A percentile compares a stretch with the other conserved stretches of the same genome.
Evolutionary conservation across 2,888 invertebrate species (phyloP).

Genomic region (Gasteruption jaculator): DNA sequence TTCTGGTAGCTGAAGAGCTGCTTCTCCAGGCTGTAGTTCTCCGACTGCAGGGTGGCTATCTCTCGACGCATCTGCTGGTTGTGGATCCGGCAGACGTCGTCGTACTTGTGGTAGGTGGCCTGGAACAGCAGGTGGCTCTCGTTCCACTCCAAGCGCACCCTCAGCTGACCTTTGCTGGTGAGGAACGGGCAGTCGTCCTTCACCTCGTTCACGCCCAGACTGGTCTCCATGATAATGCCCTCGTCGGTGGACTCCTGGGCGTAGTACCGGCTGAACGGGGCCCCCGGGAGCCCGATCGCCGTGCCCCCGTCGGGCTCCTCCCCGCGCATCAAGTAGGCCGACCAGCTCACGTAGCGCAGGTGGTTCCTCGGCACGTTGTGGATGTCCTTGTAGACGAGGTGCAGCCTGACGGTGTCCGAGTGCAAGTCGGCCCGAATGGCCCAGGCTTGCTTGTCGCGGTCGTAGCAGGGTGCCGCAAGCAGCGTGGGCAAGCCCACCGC

Average conservation of each 20-base stretch:
- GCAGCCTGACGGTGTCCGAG: slow-evolving; percentile 69
- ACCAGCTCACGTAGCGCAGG: slow-evolving; percentile 67
- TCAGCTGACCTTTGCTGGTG: slow-evolving; percentile 68
- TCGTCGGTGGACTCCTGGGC: slow-evolving; percentile 75
- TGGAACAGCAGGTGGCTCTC: slow-evolving; percentile 77
- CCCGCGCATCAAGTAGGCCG: slow-evolving; percentile 64
- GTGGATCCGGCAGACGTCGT: slow-evolving; percentile 74
- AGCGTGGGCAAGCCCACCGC: slow-evolving; percentile 56
- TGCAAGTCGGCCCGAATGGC: slow-evolving; percentile 72
- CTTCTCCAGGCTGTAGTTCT: slow-evolving; percentile 76
- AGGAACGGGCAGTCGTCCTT: slow-evolving; percentile 67
- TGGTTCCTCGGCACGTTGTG: slow-evolving; percentile 77
- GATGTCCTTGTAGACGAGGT: slow-evolving; percentile 71
- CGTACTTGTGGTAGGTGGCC: slow-evolving; percentile 78
- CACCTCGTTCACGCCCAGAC: slow-evolving; percentile 69
- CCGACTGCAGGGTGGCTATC: slow-evolving; percentile 74
- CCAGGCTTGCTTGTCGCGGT: slow-evolving; percentile 77
- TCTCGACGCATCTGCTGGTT: slow-evolving; percentile 82
- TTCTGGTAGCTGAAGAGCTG: slow-evolving; percentile 81
- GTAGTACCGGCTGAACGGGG: slow-evolving; percentile 75
- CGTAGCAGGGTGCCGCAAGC: slow-evolving; percentile 66
- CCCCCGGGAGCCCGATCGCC: slow-evolving; percentile 65
- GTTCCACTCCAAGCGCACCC: slow-evolving; percentile 77
- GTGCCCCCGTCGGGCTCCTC: slow-evolving; percentile 61
- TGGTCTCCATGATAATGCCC: slow-evolving; percentile 77